Base-by-base conservation (phyloP, 2,113 vertebrate species). In the Lepisosteus osseus region DNA sequence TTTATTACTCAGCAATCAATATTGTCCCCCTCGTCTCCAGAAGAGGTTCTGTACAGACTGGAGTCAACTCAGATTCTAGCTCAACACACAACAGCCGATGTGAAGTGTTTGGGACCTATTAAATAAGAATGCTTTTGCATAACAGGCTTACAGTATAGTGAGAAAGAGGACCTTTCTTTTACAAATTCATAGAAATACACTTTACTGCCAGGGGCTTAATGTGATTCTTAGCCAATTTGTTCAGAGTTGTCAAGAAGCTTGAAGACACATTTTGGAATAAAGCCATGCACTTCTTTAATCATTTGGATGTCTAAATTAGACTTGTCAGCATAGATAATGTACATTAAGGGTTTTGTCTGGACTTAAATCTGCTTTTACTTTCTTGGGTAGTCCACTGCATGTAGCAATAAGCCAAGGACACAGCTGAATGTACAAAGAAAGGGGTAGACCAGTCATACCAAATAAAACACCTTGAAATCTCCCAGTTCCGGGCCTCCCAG, bases 321-420 rank as follows among this genome's bases (percentile, higher is more conserved):
- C 74, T 77, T 77, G 78, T 77, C 73, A 80, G 67, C 59, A 73
- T 73, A 71, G 76, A 77, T 76, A 76, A 77, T 80, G 72, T 71
- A 55, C 9, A 54, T 66, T 75, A 73, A 6, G 47, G 47, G 5
- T 51, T 51, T 5, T 51, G 1, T 51, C 5, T 51, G 9, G 5
- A 9, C 9, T 51, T 51, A 6, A 6, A 51, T 51, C 9, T 51
- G 47, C 9, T 51, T 51, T 5, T 51, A 51, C 47, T 51, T 29
- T 29, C 29, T 29, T 29, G 29, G 29, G 47, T 51, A 51, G 47
- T 51, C 9, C 47, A 51, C 47, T 51, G 47, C 5, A 51, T 29
- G 29, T 29, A 29, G 29, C 29, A 29, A 29, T 29, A 29, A 29
- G 29, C 29, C 29, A 29, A 29, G 29, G 29, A 29, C 29, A 29